Percentiles rank a stretch among this genome's conserved stretches.
phyloP scores from a whole-genome alignment of 2,113 vertebrate genomes.

The Lagopus muta region DNA sequence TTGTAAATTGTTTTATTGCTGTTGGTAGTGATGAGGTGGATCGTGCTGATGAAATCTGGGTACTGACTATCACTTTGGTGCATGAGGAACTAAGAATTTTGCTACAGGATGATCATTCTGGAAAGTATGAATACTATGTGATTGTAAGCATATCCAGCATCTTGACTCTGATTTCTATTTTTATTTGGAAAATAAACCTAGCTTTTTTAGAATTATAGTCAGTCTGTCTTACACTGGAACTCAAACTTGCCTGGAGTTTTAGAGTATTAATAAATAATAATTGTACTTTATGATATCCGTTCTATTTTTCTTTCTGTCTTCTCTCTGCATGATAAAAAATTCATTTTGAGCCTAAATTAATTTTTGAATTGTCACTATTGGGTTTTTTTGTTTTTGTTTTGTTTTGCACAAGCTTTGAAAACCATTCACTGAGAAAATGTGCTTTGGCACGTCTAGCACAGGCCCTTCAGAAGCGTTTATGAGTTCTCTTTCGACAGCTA shows the following conservation, averaged over 20 bases:
- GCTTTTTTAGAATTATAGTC: neutral
- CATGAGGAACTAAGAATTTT: neutral
- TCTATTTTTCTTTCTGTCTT: neutral
- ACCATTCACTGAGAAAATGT: neutral
- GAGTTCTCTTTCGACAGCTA: neutral
- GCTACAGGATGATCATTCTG: neutral
- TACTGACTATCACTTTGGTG: neutral
- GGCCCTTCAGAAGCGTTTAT: neutral
- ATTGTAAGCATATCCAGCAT: neutral
- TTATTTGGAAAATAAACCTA: neutral
- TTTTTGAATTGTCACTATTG: neutral
- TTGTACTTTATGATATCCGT: neutral
- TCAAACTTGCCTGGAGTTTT: neutral
- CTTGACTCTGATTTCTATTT: neutral
- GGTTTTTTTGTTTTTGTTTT: neutral
- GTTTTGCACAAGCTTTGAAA: neutral
- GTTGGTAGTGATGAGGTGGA: rapidly evolving
- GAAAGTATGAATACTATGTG: neutral
- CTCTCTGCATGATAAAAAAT: neutral
- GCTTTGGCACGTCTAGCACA: neutral
- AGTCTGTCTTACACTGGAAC: neutral
- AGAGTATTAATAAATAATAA: neutral
- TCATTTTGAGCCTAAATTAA: neutral
- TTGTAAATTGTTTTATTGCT: neutral
- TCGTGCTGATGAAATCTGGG: neutral